Base-by-base conservation (phyloP, 2,113 vertebrate genomes). In the Stigmatopora nigra region DNA sequence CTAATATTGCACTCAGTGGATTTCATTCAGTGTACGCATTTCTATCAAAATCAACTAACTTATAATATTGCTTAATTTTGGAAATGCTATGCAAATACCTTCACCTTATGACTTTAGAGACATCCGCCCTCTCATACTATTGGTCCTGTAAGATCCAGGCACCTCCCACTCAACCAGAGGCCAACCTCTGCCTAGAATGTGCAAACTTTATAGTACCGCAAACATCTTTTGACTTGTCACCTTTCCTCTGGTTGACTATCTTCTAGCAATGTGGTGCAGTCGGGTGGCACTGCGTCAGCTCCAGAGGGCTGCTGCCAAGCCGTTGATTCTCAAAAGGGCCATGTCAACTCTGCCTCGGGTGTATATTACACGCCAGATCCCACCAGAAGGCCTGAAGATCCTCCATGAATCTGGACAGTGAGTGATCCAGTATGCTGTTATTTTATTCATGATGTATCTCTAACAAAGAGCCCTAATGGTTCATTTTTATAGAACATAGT, bases 351-450 rank as follows among this genome's bases (percentile, higher is more conserved):
- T 92, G 52, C 82, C 84, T 2, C 82, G 85, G n/a, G 82, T 92
- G 11, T 92, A 91, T 16, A 76, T 92, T 62, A 90, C 91, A 45
- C 87, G 91, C 15, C 85, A 86, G 73, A 88, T 93, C 53, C 91
- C 90, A 17, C 87, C 89, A 0, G 89, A 90, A 35, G 91, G 91
- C 14, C 72, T 93, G 72, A 87, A 76, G 70, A 88, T 89, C 63
- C 88, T 93, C 6, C 75, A 68, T 9, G 83, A 91, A 73, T 92
- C 89, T 59, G 87, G 86, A 78, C 83, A 88, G 91, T 92, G 61
- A 90, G 91, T 36, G 25, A 86, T 12, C 47, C 1, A 7, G 2
- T 16, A 13, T 58, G 3, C 14, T 48, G 6, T 47, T 13, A 47
- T 65, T 48, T 69, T 3, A 12, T 16, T 41, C 0, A 4, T 65